Evolutionary conservation across 2,888 invertebrate genomes (phyloP), one percentile per base, ranked within the genome.

Genomic region (Drosophila recens): DNA sequence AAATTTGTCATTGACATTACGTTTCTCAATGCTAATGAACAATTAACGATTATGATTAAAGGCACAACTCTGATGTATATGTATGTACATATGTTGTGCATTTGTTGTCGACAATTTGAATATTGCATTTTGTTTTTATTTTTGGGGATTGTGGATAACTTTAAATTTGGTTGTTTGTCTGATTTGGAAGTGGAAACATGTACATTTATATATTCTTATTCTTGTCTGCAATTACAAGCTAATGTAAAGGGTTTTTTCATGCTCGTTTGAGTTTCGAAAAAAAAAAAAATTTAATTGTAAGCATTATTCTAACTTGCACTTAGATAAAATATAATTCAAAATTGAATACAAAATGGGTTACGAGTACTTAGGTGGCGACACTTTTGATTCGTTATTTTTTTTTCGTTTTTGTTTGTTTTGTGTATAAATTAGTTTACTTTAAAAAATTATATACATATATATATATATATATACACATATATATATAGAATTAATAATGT

Each of bases 281-380:
- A 61, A 58, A 13, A 36, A n/a, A n/a, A 36, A 36, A 13, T 13
- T 34, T 48, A 69, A 53, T 57, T 53, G 42, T 61, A 66, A 59
- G 75, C 70, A 54, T 75, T 71, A 67, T 67, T 57, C 61, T 67
- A 72, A 64, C 42, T 49, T 58, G 62, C 63, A 62, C 57, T 49
- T 52, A 27, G 45, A 52, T 61, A 62, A 78, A 82, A 76, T 77
- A 76, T 77, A 80, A 86, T 77, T 86, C 72, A 88, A 84, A 84
- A 88, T 85, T 38, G 82, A 68, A 53, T 83, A 85, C 82, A 85
- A 83, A 82, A 78, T 78, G 80, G 78, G 69, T 78, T 33, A 65
- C 85, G 71, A 79, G 76, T 81, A 62, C 61, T 65, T 51, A 81
- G 84, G 70, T 82, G 87, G 87, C 87, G 84, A 81, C 79, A 72